phyloP scores from a whole-genome alignment of 2,797 vertebrate species.

The Rhyacichthys aspro region DNA sequence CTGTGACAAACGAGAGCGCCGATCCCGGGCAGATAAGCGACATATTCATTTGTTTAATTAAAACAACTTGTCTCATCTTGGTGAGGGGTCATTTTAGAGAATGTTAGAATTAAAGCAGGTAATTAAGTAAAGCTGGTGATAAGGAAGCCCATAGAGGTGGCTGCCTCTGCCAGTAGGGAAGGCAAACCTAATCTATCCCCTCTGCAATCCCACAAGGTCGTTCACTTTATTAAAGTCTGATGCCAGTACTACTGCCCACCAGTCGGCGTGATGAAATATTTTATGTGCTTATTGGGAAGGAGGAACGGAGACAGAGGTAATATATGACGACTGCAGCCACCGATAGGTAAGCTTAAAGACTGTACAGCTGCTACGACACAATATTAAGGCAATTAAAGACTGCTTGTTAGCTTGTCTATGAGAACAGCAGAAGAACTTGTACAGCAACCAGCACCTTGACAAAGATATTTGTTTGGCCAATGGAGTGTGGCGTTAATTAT shows the following conservation, averaged over 20 bases:
- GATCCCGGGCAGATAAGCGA: slow-evolving; percentile 84
- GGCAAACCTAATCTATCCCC: slow-evolving; percentile 90
- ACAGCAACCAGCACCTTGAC: slow-evolving; percentile 83
- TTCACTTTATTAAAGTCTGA: slow-evolving; percentile 94
- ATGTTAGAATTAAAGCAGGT: slow-evolving; percentile 95
- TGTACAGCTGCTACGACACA: slow-evolving; percentile 74
- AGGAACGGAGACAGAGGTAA: slow-evolving; percentile 66
- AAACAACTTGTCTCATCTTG: slow-evolving; percentile 86
- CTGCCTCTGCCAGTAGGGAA: slow-evolving; percentile 82
- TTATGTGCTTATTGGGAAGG: slow-evolving; percentile 86
- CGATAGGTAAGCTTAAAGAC: slow-evolving; percentile 69
- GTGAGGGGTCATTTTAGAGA: slow-evolving; percentile 91
- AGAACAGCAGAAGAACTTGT: slow-evolving; percentile 83
- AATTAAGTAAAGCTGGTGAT: slow-evolving; percentile 95
- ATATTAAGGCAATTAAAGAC: slow-evolving; percentile 86
- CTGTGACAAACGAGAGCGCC: slow-evolving; percentile 89
- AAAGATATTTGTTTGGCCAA: slow-evolving; percentile 87
- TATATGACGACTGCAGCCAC: slow-evolving; percentile 71
- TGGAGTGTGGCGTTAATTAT: slow-evolving; percentile 86
- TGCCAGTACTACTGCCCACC: slow-evolving; percentile 73
- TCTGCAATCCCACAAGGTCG: slow-evolving; percentile 88
- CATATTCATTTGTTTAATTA: slow-evolving; percentile 97
- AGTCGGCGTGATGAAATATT: slow-evolving; percentile 88
- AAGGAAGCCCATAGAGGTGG: slow-evolving; percentile 88
- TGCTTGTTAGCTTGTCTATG: slow-evolving; percentile 86